A percentile compares a stretch with the other conserved stretches of the same genome.
phyloP scores from a whole-genome alignment of 2,888 invertebrate species.

The Agrochola litura region DNA sequence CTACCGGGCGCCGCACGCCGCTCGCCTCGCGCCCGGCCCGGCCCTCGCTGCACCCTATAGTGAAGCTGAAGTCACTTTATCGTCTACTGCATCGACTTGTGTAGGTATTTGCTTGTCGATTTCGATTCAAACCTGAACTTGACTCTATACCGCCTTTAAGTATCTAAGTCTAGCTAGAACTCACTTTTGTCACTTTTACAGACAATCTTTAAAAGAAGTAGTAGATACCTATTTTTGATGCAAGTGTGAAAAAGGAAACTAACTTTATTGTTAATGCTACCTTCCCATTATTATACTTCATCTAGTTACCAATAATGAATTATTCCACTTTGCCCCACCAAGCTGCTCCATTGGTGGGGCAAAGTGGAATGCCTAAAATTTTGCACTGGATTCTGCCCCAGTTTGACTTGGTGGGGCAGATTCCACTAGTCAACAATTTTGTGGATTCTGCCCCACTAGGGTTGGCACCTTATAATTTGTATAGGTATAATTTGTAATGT shows the following conservation, averaged over 20 bases:
- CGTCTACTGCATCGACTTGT: constrained; percentile 7
- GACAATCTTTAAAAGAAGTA: background rate
- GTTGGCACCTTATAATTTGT: no score
- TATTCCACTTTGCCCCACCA: no score
- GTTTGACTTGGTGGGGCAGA: no score
- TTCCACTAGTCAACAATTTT: no score
- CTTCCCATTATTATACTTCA: background rate
- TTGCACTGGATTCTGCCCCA: no score
- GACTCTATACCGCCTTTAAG: background rate
- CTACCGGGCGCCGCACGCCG: constrained; percentile 85
- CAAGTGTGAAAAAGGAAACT: background rate
- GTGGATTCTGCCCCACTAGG: no score
- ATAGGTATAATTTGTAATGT: no score
- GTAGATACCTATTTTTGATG: background rate
- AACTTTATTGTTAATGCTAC: background rate
- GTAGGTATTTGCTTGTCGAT: background rate
- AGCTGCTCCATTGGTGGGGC: no score
- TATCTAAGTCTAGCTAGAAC: background rate
- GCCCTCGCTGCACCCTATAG: constrained; percentile 10
- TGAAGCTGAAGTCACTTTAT: constrained; percentile 3
- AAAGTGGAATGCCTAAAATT: no score
- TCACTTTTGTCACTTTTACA: background rate
- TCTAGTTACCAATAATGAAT: background rate
- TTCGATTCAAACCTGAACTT: background rate
- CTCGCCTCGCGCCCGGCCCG: background rate